Percentiles rank a stretch among this genome's conserved stretches.
Evolutionary conservation across 2,797 vertebrate genomes (phyloP).

Genomic region (Catostomus latipinnis): DNA sequence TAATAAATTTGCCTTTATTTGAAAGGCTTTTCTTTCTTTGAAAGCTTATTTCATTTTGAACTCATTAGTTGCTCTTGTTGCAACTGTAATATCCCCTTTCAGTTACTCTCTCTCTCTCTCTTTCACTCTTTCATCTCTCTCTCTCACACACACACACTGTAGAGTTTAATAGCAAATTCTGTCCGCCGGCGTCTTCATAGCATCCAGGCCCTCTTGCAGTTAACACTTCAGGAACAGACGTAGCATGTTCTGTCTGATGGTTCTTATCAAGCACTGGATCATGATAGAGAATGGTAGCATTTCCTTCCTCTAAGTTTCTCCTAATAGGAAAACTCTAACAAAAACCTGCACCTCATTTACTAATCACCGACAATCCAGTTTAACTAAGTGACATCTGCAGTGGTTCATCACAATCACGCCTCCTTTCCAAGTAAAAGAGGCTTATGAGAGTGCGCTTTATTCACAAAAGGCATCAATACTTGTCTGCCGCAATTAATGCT

Average conservation of each 20-base stretch:
- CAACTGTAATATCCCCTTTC: slow-evolving; percentile 41
- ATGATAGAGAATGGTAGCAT: slow-evolving; percentile 12
- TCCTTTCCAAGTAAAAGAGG: no score
- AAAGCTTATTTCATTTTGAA: slow-evolving; percentile 44
- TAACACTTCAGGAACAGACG: slow-evolving; percentile 55
- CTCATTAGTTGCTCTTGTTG: slow-evolving; percentile 23
- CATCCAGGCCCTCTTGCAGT: slow-evolving; percentile 30
- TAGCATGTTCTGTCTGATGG: slow-evolving; percentile 20
- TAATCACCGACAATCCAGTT: no score
- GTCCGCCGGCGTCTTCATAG: slow-evolving; percentile 39
- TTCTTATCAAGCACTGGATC: slow-evolving; percentile 22
- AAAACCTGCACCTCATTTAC: no score
- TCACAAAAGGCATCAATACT: no score
- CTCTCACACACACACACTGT: neutral
- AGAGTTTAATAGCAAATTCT: slow-evolving; percentile 38
- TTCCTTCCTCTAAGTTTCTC: slow-evolving; percentile 26
- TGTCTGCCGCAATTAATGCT: no score
- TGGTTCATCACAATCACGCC: no score
- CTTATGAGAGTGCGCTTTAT: no score
- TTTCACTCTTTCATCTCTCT: slow-evolving; percentile 22
- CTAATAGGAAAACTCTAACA: neutral
- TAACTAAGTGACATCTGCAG: no score
- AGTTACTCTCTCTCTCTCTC: slow-evolving; percentile 1
- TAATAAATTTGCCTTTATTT: slow-evolving; percentile 43
- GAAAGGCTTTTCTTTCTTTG: slow-evolving; percentile 45